A percentile compares a stretch with the other conserved stretches of the same genome.
phyloP scores from a whole-genome alignment of 2,797 vertebrate species.

The Novumbra hubbsi region DNA sequence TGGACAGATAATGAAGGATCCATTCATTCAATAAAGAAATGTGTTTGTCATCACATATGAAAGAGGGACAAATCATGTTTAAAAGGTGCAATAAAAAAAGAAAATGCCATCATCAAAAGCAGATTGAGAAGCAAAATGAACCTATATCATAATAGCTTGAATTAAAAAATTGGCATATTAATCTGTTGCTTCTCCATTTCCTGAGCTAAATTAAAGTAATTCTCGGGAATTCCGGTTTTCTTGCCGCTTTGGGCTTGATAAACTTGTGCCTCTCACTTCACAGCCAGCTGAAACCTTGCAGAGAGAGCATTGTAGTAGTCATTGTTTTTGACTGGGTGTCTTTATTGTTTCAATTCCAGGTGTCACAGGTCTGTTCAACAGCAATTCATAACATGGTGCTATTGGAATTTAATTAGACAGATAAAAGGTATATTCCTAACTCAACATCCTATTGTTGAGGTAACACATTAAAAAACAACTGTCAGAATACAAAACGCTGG shows the following conservation, averaged over 20 bases:
- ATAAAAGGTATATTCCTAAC: conserved; percentile 20
- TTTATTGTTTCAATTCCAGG: background rate
- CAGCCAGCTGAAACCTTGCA: too few relatives aligned
- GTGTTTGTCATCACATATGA: background rate
- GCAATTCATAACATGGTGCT: conserved; percentile 22
- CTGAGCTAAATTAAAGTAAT: conserved; percentile 38
- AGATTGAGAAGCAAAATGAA: conserved; percentile 19
- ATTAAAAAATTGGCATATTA: conserved; percentile 33
- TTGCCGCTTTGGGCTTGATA: too few relatives aligned
- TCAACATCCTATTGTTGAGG: background rate
- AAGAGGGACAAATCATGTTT: conserved; percentile 12
- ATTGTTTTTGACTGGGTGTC: background rate
- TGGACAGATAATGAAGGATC: conserved; percentile 4
- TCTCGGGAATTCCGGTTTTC: conserved; percentile 13
- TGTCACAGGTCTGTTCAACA: conserved; percentile 13
- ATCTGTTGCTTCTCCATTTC: conserved; percentile 37
- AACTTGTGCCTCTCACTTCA: too few relatives aligned
- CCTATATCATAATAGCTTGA: too few relatives aligned
- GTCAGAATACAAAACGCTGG: conserved; percentile 10
- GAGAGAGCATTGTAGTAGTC: background rate
- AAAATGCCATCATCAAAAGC: conserved; percentile 32
- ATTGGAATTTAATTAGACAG: conserved; percentile 24
- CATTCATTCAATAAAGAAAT: background rate
- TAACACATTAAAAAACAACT: conserved; percentile 21
- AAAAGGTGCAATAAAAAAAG: conserved; percentile 34